Conservation (phyloP, 1,140 invertebrate species). For the Dysdera silvatica region DNA sequence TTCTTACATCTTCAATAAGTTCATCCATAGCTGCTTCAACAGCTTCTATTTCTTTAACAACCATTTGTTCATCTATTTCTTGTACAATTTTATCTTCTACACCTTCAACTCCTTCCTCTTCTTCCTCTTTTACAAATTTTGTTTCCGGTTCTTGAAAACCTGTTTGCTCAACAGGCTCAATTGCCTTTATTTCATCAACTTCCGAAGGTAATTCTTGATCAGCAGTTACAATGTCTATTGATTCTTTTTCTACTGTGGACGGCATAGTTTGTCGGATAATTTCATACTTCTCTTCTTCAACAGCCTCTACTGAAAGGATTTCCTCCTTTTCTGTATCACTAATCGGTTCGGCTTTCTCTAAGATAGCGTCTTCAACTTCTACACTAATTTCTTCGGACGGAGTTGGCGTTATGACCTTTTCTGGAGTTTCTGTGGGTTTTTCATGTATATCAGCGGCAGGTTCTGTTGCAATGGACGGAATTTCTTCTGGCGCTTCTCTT, state of each 20-base stretch:
- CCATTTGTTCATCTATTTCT: constrained; percentile 21
- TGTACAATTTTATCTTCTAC: not conserved
- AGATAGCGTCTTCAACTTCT: not conserved
- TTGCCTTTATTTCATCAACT: not conserved
- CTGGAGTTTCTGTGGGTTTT: not conserved
- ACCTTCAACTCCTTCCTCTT: constrained; percentile 1
- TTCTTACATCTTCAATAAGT: constrained; percentile 21
- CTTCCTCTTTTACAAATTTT: not conserved
- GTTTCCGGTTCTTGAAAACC: not conserved
- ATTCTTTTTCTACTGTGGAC: not conserved
- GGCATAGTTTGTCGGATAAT: not conserved
- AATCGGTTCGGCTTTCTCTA: not conserved
- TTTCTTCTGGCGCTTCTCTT: not conserved
- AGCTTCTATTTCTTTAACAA: constrained; percentile 26
- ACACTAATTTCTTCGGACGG: constrained; percentile 9
- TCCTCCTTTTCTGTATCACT: not conserved
- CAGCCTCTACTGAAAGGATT: not conserved
- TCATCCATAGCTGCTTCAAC: constrained; percentile 26
- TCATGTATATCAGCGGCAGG: not conserved
- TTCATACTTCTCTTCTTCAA: not conserved
- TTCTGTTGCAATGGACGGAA: constrained; percentile 22
- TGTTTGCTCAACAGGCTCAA: not conserved
- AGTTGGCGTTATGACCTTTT: too few relatives aligned
- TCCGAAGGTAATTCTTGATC: not conserved
- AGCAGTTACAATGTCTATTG: not conserved